phyloP scores from a whole-genome alignment of 2,888 invertebrate species.

The Epirrita christyi region DNA sequence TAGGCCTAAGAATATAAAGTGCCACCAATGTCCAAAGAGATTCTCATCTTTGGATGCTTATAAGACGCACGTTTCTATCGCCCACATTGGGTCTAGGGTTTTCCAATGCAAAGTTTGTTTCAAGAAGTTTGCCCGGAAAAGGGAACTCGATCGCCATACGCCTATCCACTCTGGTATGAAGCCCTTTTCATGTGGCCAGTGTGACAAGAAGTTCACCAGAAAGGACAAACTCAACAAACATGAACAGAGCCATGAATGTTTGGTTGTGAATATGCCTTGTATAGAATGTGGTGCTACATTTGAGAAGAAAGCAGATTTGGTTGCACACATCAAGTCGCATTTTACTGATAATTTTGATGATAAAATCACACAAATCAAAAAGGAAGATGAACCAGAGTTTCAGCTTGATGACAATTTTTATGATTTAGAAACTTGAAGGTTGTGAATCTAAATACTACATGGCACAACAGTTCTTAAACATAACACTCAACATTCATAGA shows the following conservation, averaged over 20 bases:
- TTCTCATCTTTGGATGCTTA: slow-evolving; percentile 80
- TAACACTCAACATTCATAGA: no score
- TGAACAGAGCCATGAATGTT: slow-evolving; percentile 86
- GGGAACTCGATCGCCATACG: slow-evolving; percentile 88
- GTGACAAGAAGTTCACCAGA: slow-evolving; percentile 87
- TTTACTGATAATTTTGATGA: slow-evolving; percentile 79
- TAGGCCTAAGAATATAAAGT: slow-evolving; percentile 79
- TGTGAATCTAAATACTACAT: slow-evolving; percentile 10
- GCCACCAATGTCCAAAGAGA: slow-evolving; percentile 80
- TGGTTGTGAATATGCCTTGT: slow-evolving; percentile 86
- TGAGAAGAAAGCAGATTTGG: slow-evolving; percentile 84
- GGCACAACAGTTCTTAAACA: slow-evolving; percentile 29
- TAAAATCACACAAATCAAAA: slow-evolving; percentile 69
- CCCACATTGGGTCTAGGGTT: slow-evolving; percentile 82
- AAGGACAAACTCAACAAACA: slow-evolving; percentile 89
- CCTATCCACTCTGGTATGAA: slow-evolving; percentile 88
- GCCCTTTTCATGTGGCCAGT: slow-evolving; percentile 87
- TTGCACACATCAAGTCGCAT: slow-evolving; percentile 85
- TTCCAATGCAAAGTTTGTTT: slow-evolving; percentile 88
- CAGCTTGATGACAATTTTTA: slow-evolving; percentile 71
- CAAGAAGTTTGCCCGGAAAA: slow-evolving; percentile 88
- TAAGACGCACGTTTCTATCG: slow-evolving; percentile 80
- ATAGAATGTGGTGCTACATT: slow-evolving; percentile 86
- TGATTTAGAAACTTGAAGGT: slow-evolving; percentile 71
- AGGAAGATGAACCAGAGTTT: slow-evolving; percentile 70